Conservation (phyloP, 2,113 vertebrate species). For the Choloepus hoffmanni region DNA sequence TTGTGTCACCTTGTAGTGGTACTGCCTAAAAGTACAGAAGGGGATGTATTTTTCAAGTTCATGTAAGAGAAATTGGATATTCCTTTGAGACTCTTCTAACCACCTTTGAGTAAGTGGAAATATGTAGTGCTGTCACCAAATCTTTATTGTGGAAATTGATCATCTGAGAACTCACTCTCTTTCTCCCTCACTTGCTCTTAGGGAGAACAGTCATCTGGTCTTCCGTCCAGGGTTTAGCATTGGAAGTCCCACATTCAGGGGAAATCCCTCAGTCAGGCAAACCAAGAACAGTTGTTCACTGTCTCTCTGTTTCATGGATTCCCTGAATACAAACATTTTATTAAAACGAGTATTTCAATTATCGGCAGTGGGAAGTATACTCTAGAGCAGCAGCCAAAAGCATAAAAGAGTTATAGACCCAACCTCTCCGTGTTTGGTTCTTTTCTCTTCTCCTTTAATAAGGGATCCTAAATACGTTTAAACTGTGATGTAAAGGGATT, state of each 20-base stretch:
- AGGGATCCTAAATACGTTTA: conserved; percentile 9
- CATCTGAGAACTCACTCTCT: neutral
- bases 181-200: neutral
- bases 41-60: conserved; percentile 19
- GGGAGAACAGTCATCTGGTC: neutral
- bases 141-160: neutral
- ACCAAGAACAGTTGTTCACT: neutral
- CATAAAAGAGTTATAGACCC: neutral
- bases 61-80: conserved; percentile 1
- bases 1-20: neutral
- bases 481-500: neutral
- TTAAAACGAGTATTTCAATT: neutral
- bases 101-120: neutral
- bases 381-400: neutral
- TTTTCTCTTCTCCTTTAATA: neutral
- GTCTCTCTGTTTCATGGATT: neutral
- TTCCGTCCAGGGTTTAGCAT: neutral
- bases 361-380: neutral
- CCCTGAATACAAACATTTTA: neutral
- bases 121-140: neutral
- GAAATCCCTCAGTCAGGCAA: neutral
- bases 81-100: conserved; percentile 23
- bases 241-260: neutral
- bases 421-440: neutral
- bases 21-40: neutral